Conservation (phyloP, 1,140 invertebrate species). For the Tetramorium parvispinum region DNA sequence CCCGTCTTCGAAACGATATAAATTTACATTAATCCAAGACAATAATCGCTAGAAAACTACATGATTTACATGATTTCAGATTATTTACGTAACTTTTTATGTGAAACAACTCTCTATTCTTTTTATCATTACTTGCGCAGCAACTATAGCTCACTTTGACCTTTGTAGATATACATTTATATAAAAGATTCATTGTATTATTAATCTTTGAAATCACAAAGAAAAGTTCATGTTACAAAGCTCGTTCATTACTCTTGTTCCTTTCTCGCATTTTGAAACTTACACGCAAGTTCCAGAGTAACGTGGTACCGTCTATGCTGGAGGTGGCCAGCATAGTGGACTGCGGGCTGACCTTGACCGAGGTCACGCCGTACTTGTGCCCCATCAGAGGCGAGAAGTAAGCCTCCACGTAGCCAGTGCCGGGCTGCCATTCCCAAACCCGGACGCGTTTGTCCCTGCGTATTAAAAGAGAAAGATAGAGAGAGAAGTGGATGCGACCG, state of each 20-base stretch:
- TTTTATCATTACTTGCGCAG: not conserved
- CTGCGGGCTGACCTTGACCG: constrained; percentile 90
- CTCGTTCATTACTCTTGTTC: not conserved
- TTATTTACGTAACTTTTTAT: not conserved
- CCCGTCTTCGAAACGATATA: constrained; percentile 84
- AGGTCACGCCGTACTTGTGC: constrained; percentile 90
- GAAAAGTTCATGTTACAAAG: not conserved
- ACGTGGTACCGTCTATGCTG: constrained; percentile 91
- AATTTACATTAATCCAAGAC: constrained; percentile 3
- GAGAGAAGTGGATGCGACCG: not conserved
- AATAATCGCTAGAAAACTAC: not conserved
- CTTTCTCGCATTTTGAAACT: constrained; percentile 21
- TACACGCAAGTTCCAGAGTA: constrained; percentile 89
- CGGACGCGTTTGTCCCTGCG: constrained; percentile 88
- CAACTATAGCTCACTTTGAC: not conserved
- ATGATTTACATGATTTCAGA: constrained; percentile 13
- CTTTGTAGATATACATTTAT: not conserved
- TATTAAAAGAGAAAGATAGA: constrained; percentile 38
- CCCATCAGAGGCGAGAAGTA: constrained; percentile 87
- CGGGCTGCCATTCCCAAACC: constrained; percentile 88
- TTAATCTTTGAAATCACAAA: not conserved
- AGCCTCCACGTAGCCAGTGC: constrained; percentile 86
- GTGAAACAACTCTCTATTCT: not conserved
- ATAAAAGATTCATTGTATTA: constrained; percentile 2
- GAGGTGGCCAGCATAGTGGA: constrained; percentile 90